Conservation (phyloP, 2,888 invertebrate species). For the Trachelus tabidus region DNA sequence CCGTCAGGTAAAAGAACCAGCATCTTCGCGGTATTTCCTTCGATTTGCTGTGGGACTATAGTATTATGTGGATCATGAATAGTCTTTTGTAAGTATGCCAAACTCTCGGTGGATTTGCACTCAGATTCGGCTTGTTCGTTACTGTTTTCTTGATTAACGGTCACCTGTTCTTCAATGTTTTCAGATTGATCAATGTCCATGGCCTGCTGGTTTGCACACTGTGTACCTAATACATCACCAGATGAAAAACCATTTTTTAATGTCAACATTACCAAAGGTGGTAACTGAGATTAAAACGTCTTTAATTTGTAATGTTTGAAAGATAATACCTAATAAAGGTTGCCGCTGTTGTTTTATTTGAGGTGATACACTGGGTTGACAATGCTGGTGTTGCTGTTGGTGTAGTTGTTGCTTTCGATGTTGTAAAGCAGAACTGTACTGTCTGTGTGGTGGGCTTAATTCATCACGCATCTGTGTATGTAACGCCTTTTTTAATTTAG, state of each 20-base stretch:
- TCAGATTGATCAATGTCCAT: conserved; percentile 33
- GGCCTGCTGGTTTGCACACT: conserved; percentile 19
- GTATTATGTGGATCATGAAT: conserved; percentile 56
- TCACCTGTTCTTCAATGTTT: conserved; percentile 29
- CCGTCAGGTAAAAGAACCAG: conserved; percentile 81
- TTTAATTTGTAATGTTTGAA: neutral
- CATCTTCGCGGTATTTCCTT: conserved; percentile 78
- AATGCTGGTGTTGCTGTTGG: conserved; percentile 23
- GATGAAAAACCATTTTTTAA: neutral
- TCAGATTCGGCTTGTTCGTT: conserved; percentile 39
- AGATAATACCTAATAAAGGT: conserved; percentile 41
- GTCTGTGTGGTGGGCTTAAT: conserved; percentile 12
- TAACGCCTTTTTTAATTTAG: conserved; percentile 42
- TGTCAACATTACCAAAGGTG: neutral
- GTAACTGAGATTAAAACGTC: neutral
- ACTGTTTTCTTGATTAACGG: conserved; percentile 31
- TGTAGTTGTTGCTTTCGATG: conserved; percentile 51
- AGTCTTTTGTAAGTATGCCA: conserved; percentile 54
- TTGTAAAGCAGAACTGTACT: conserved; percentile 8
- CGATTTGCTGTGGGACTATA: conserved; percentile 58
- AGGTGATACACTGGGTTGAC: conserved; percentile 15
- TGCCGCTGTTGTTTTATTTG: conserved; percentile 36
- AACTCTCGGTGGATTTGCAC: conserved; percentile 42
- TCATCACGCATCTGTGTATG: conserved; percentile 16
- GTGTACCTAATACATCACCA: neutral